Evolutionary conservation across 2,888 invertebrate genomes (phyloP).

Genomic region (Nemotelus nigrinus): DNA sequence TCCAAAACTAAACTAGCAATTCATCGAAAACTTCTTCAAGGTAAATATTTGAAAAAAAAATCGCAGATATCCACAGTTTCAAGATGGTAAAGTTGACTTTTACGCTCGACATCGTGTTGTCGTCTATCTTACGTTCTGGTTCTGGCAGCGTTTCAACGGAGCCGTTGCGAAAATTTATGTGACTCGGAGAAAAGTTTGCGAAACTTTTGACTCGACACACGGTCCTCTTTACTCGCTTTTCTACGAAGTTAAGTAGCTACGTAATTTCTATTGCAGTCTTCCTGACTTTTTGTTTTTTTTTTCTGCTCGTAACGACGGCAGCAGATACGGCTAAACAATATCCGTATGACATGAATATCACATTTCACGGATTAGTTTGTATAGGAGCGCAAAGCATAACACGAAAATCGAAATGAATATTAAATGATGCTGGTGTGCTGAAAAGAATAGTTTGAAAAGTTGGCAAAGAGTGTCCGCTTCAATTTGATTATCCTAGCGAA

Average conservation of each 20-base stretch:
- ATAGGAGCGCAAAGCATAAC: not conserved
- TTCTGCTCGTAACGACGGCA: not conserved
- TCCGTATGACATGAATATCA: conserved; percentile 5
- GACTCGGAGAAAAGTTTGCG: conserved; percentile 25
- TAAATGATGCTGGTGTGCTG: not conserved
- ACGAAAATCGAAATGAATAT: conserved; percentile 16
- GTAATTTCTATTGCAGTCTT: conserved; percentile 20
- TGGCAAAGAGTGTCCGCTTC: too few relatives aligned
- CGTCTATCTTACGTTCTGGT: not conserved
- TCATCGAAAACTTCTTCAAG: conserved; percentile 43
- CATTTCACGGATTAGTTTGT: conserved; percentile 10
- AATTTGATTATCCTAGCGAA: too few relatives aligned
- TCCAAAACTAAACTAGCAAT: conserved; percentile 40
- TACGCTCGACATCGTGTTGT: not conserved
- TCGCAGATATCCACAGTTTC: conserved; percentile 29
- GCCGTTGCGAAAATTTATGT: conserved; percentile 29
- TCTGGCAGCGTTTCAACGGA: conserved; percentile 29
- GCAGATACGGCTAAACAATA: conserved; percentile 1
- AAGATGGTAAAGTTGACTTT: not conserved
- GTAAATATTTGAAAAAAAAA: conserved; percentile 47
- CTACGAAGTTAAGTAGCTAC: not conserved
- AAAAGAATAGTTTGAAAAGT: too few relatives aligned
- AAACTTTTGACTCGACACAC: conserved; percentile 16
- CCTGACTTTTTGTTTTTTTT: not conserved
- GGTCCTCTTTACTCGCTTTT: not conserved